phyloP scores from a whole-genome alignment of 1,140 invertebrate genomes.

The Heliconius congener region DNA sequence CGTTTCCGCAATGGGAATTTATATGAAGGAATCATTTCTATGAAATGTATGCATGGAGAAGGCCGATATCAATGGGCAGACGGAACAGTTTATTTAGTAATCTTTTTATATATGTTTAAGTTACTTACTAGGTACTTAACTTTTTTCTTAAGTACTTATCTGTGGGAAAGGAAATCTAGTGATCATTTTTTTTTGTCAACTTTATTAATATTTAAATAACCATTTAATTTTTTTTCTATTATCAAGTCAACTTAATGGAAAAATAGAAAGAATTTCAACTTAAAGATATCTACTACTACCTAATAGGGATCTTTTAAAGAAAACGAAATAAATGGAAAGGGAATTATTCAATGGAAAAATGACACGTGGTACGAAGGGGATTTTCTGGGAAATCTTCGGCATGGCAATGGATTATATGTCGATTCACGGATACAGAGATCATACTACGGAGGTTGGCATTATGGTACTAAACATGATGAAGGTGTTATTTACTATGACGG shows the following conservation, averaged over 20 bases:
- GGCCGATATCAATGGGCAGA: constrained; percentile 81
- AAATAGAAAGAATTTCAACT: background rate
- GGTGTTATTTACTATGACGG: constrained; percentile 63
- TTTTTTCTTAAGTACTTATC: no score
- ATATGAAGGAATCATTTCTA: constrained; percentile 75
- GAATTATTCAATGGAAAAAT: constrained; percentile 80
- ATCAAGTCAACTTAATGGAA: no score
- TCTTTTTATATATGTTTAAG: background rate
- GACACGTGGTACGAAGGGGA: constrained; percentile 82
- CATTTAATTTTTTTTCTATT: no score
- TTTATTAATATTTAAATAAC: no score
- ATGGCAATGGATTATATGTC: constrained; percentile 81
- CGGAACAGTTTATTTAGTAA: constrained; percentile 80
- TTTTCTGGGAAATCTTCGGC: constrained; percentile 79
- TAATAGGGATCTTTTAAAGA: constrained; percentile 80
- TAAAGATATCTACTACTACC: no score
- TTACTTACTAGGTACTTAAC: no score
- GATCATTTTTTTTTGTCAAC: no score
- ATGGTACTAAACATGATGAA: constrained; percentile 77
- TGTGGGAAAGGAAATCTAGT: no score
- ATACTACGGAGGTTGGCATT: constrained; percentile 80
- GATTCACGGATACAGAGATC: constrained; percentile 71
- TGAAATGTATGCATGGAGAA: constrained; percentile 81
- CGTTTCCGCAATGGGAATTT: constrained; percentile 74
- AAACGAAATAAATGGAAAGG: constrained; percentile 81